Percentiles rank a stretch among this genome's conserved stretches.
These are phyloP conservation scores for Danio choprae DNA, from an alignment of 2,797 vertebrate genomes.

Conservation along the genomic window DNA sequence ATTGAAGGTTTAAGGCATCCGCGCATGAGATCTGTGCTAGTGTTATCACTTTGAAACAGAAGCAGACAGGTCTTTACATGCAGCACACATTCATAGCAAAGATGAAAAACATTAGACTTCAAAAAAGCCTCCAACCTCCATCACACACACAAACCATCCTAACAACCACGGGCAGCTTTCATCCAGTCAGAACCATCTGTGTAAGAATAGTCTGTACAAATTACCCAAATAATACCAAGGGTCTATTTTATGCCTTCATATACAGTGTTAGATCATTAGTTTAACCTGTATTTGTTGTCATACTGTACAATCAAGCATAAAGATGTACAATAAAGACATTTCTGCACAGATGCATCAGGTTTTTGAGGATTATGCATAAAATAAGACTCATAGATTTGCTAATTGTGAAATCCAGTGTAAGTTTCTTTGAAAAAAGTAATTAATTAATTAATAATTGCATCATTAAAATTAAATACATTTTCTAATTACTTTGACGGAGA, in stretches of 20 bases:
- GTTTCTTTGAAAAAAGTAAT: no score
- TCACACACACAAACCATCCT: constrained; percentile 13
- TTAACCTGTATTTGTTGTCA: neutral
- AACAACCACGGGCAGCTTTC: constrained; percentile 8
- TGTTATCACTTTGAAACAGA: constrained; percentile 41
- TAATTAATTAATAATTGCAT: no score
- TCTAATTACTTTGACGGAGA: no score
- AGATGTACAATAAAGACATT: neutral
- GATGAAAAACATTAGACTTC: constrained; percentile 48
- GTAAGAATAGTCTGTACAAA: neutral
- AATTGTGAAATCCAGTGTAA: neutral
- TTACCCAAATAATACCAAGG: neutral
- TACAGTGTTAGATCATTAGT: neutral
- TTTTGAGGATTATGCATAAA: neutral
- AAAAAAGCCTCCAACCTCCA: constrained; percentile 32
- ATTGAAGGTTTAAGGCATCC: neutral
- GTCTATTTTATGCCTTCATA: neutral
- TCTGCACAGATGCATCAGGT: neutral
- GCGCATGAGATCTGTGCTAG: neutral
- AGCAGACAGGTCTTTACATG: constrained; percentile 41
- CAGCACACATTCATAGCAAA: constrained; percentile 44
- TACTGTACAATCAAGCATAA: neutral
- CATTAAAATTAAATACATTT: no score
- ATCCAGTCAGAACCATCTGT: constrained; percentile 18
- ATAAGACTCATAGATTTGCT: neutral